These are phyloP conservation scores for Microcaecilia unicolor DNA, from an alignment of 2,797 vertebrate genomes.

Conservation along the genomic window DNA sequence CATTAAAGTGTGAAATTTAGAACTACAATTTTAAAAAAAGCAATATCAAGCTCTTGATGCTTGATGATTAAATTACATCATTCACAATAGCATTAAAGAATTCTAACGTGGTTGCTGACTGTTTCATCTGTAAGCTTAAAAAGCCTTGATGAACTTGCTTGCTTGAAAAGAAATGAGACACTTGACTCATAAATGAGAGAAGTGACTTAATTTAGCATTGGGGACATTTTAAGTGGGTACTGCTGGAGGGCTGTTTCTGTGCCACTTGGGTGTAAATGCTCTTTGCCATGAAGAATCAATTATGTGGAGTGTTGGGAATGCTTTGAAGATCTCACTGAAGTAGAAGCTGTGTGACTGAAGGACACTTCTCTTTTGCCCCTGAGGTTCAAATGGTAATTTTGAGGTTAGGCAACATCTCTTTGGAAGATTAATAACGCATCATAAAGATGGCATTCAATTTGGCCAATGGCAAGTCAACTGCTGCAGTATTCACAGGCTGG, in stretches of 20 bases:
- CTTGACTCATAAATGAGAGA: no score
- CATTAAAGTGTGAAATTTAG: no score
- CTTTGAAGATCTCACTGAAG: neutral
- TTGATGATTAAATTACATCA: no score
- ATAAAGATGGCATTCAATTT: neutral
- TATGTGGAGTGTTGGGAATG: neutral
- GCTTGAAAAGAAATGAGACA: no score
- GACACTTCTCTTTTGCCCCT: conserved; percentile 10
- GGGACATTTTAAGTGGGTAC: conserved; percentile 20
- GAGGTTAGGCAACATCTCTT: neutral
- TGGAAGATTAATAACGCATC: neutral
- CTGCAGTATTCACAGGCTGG: neutral
- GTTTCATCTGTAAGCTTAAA: no score
- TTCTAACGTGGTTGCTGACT: no score
- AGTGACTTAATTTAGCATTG: conserved; percentile 24
- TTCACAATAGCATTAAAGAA: no score
- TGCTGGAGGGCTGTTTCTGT: conserved; percentile 3
- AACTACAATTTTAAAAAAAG: no score
- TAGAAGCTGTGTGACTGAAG: neutral
- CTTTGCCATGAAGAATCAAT: conserved; percentile 12
- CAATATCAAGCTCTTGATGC: no score
- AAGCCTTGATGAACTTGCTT: no score
- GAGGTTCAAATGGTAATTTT: neutral
- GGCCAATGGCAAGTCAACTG: neutral
- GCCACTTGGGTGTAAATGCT: neutral